Percentiles rank a stretch among this genome's conserved stretches.
Conservation (phyloP, 2,113 vertebrate genomes). For the Ifrita kowaldi region DNA sequence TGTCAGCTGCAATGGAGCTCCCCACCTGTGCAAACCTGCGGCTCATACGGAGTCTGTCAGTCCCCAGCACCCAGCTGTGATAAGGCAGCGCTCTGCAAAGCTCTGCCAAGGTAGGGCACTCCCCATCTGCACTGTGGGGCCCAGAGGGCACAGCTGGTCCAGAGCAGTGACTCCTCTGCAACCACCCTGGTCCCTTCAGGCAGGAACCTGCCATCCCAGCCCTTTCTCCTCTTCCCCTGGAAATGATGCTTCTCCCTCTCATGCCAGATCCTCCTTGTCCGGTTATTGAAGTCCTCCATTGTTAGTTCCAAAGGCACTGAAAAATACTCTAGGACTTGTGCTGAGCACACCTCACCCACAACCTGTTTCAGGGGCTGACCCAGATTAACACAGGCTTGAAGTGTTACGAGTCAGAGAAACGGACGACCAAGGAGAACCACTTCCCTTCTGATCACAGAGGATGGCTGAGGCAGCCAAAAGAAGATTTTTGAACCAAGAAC, state of each 20-base stretch:
- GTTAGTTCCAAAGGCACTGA: neutral
- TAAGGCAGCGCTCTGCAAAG: neutral
- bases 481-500: neutral
- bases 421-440: neutral
- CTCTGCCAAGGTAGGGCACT: neutral
- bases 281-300: neutral
- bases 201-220: neutral
- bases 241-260: neutral
- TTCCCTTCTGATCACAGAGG: neutral
- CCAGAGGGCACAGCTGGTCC: neutral
- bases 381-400: neutral
- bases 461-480: neutral
- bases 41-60: neutral
- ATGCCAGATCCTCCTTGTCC: neutral
- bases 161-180: neutral
- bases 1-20: accelerated
- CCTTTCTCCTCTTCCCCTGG: neutral
- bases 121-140: neutral
- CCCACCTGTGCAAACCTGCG: accelerated
- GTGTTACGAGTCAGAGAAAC: neutral
- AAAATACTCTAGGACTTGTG: neutral
- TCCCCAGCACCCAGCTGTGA: neutral
- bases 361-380: neutral
- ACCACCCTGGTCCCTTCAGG: neutral
- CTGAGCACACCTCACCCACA: neutral